Percentiles rank a stretch among this genome's conserved stretches.
Conservation (phyloP, 2,113 vertebrate genomes). For the Ailuropoda melanoleuca region DNA sequence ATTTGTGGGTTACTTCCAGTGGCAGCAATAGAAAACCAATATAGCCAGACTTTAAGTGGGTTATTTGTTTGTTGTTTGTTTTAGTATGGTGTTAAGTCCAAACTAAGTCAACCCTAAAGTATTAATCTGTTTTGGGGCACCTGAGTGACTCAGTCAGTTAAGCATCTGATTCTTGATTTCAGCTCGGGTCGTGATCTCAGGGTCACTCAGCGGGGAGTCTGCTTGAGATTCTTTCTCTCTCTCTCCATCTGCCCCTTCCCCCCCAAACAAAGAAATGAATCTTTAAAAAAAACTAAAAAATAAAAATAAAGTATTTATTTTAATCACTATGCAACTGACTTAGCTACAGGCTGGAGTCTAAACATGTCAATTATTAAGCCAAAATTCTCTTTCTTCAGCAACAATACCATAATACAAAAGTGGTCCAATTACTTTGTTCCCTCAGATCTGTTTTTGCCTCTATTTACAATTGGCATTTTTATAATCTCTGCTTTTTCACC, state of each 20-base stretch:
- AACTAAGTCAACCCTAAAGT: neutral
- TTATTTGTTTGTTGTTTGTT: neutral
- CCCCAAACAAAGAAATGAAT: no score
- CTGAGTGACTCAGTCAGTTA: neutral
- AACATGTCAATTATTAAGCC: neutral
- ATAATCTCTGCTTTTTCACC: constrained; percentile 1
- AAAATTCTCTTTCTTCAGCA: neutral
- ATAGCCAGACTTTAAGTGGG: neutral
- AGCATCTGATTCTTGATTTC: neutral
- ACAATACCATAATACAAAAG: neutral
- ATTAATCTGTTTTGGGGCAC: neutral
- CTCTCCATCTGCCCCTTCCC: no score
- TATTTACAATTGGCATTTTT: neutral
- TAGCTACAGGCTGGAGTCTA: neutral
- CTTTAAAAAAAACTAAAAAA: no score
- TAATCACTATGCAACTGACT: neutral
- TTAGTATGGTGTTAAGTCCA: neutral
- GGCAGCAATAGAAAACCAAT: neutral
- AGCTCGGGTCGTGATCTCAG: neutral
- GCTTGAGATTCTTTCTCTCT: no score
- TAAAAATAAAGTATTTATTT: neutral
- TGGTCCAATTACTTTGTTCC: neutral
- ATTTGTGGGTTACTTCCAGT: neutral
- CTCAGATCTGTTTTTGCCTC: neutral
- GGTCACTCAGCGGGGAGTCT: no score